Evolutionary conservation across 2,113 vertebrate species (phyloP), one percentile per base, ranked within the genome.

Genomic region (Pyxicephalus adspersus): DNA sequence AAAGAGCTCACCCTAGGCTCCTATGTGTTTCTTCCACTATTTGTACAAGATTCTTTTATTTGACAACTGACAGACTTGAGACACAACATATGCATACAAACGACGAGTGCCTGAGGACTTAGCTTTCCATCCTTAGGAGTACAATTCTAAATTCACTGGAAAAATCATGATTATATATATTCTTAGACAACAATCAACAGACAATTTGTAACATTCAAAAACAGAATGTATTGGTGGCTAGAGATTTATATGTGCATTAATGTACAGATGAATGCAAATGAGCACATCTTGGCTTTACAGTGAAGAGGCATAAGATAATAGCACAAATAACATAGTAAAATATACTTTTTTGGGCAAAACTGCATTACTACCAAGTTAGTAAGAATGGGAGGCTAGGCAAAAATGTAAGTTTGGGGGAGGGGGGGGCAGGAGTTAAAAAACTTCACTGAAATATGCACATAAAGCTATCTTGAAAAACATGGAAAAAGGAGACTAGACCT

Each of bases 81-180:
- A 80, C 55, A 80, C 67, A 80, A 63, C 65, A 58, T 66, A 57
- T 65, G 61, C 28, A 68, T 68, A 57, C 26, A 60, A 79, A 64
- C 38, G 3, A 68, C 13, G n/a, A 76, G 52, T 78, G 77, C 54
- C 64, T 79, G 15, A 68, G 54, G 77, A 67, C 15, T 28, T n/a
- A 26, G 54, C 64, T 60, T 64, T 28, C 17, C 58, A 76, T 60
- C 58, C 57, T 22, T 79, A 28, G 55, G 17, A 11, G 23, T 60
- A 45, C 64, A 58, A 16, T 38, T 34, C 77, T 26, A 45, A 38
- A 31, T 57, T 16, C 6, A 57, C 1, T 29, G 45, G 34, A 76
- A n/a, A 72, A 23, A 76, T 23, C 31, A 51, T 76, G 38, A 63
- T 76, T n/a, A 51, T 51, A 60, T 51, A 28, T 63, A 34, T 18